Evolutionary conservation across 2,797 vertebrate species (phyloP).

Genomic region (Myripristis murdjan): DNA sequence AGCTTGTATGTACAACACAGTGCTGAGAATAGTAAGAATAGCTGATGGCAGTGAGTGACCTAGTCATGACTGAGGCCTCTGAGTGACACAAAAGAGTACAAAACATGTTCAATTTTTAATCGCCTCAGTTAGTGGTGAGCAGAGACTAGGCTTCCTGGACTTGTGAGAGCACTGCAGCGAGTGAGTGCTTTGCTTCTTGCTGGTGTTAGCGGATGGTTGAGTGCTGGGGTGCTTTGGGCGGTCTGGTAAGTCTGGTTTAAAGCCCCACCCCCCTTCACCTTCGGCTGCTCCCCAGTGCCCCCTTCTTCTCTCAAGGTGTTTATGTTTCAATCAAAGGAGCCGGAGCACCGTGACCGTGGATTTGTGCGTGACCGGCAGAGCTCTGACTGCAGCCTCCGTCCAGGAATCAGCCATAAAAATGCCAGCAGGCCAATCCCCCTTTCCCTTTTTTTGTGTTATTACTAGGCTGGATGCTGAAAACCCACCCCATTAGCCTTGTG

Average conservation of each 20-base stretch:
- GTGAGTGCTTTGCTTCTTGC: not conserved
- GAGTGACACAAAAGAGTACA: slow-evolving; percentile 65
- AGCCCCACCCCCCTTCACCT: slow-evolving; percentile 16
- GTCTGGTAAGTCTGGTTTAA: slow-evolving; percentile 31
- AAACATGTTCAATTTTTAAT: slow-evolving; percentile 71
- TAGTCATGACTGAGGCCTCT: slow-evolving; percentile 69
- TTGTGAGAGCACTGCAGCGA: slow-evolving; percentile 3
- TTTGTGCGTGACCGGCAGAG: slow-evolving; percentile 65
- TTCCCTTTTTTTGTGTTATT: slow-evolving; percentile 11
- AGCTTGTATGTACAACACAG: slow-evolving; percentile 48
- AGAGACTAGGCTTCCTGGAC: not conserved
- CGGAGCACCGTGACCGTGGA: slow-evolving; percentile 74
- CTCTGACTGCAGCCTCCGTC: slow-evolving; percentile 43
- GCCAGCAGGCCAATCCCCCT: slow-evolving; percentile 17
- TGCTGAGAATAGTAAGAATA: slow-evolving; percentile 66
- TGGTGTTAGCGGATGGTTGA: not conserved
- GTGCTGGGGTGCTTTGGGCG: slow-evolving; percentile 32
- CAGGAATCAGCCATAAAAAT: slow-evolving; percentile 52
- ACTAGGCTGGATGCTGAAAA: slow-evolving; percentile 21
- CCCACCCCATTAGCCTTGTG: slow-evolving; percentile 27
- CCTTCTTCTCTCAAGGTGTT: slow-evolving; percentile 78
- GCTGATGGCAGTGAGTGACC: slow-evolving; percentile 73
- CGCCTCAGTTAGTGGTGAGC: slow-evolving; percentile 52
- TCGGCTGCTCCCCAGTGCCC: slow-evolving; percentile 43
- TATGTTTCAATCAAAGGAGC: slow-evolving; percentile 86